Evolutionary conservation across 53 echinoderm and acorn worm genomes (phyloP).

Genomic region (Pentamera pediparva): DNA sequence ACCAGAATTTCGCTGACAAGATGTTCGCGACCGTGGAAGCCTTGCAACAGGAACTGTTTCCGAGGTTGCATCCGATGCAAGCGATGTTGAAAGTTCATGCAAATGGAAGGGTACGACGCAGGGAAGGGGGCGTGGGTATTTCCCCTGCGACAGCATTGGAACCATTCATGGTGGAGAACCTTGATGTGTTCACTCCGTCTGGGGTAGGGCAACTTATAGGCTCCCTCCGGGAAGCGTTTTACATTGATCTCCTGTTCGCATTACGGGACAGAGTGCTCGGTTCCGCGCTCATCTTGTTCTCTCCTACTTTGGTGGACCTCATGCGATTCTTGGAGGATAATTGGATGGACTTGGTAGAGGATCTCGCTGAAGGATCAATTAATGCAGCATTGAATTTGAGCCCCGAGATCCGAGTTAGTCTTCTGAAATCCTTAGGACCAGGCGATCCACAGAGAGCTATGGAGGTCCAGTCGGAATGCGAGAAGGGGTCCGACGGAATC

Average conservation of each 20-base stretch:
- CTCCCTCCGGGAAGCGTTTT: conserved; percentile 26
- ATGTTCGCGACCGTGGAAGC: not conserved
- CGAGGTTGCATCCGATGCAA: conserved; percentile 5
- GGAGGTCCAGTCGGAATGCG: conserved; percentile 52
- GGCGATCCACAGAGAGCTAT: conserved; percentile 41
- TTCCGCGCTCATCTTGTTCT: conserved; percentile 5
- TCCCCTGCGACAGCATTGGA: not conserved
- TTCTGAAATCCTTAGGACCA: conserved; percentile 14
- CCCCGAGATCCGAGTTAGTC: not conserved
- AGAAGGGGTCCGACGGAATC: conserved; percentile 69
- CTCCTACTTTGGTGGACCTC: conserved; percentile 32
- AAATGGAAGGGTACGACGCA: not conserved
- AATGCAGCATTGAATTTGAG: conserved; percentile 9
- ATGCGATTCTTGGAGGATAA: conserved; percentile 47
- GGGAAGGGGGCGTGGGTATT: not conserved
- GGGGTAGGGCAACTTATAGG: conserved; percentile 1
- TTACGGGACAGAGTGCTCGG: conserved; percentile 56
- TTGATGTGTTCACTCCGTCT: conserved; percentile 6
- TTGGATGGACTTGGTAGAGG: conserved; percentile 52
- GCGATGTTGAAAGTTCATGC: not conserved
- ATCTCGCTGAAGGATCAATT: conserved; percentile 45
- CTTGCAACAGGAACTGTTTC: not conserved
- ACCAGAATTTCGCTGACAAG: not conserved
- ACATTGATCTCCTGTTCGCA: conserved; percentile 68
- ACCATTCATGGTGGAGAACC: not conserved